These are phyloP conservation scores for Scrobipalpa costella DNA, from an alignment of 2,888 invertebrate species.

Conservation along the genomic window DNA sequence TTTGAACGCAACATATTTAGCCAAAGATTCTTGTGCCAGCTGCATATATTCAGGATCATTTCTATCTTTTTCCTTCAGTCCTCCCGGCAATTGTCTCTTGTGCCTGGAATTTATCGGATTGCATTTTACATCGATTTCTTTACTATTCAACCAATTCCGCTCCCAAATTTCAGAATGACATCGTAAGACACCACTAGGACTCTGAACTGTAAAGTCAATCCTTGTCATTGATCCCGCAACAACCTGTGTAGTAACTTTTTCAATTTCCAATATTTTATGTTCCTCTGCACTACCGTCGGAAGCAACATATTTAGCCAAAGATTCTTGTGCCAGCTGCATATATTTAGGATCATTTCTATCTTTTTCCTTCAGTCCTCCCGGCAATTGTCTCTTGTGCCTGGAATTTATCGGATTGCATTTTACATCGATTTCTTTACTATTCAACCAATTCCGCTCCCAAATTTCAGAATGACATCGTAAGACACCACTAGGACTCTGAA, in stretches of 20 bases:
- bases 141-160: constrained; percentile 74
- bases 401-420: neutral
- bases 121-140: constrained; percentile 43
- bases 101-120: constrained; percentile 27
- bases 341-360: constrained; percentile 38
- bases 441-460: neutral
- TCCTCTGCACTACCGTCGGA: constrained; percentile 32
- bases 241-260: constrained; percentile 47
- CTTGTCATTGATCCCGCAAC: constrained; percentile 66
- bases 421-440: neutral
- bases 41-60: constrained; percentile 34
- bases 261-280: constrained; percentile 33
- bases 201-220: constrained; percentile 40
- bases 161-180: constrained; percentile 80
- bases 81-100: constrained; percentile 33
- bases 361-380: constrained; percentile 34
- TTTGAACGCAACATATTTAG: constrained; percentile 38
- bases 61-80: constrained; percentile 34
- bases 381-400: constrained; percentile 23
- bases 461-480: neutral
- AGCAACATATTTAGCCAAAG: constrained; percentile 41
- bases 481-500: neutral
- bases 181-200: constrained; percentile 18
- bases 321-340: constrained; percentile 35
- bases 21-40: constrained; percentile 39